Percentiles rank a stretch among this genome's conserved stretches.
Evolutionary conservation across 2,888 invertebrate species (phyloP).

Genomic region (Dendrolimus pini): DNA sequence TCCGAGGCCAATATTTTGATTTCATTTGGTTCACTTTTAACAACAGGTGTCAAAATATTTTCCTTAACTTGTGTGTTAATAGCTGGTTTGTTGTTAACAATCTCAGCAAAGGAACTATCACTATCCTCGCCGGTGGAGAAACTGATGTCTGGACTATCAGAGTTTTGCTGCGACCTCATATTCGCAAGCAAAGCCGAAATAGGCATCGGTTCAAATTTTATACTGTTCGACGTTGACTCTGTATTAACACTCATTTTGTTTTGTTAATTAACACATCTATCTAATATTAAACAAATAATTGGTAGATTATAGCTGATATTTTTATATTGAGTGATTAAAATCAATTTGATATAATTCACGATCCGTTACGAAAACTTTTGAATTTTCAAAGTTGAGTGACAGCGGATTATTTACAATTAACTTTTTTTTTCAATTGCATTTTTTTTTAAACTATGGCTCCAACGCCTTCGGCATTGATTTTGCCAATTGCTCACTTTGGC

Average conservation of each 20-base stretch:
- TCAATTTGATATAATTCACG: no score
- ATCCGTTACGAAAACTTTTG: no score
- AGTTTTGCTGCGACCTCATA: conserved; percentile 46
- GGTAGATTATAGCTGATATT: not conserved
- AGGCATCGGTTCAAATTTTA: conserved; percentile 65
- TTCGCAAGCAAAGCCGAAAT: conserved; percentile 62
- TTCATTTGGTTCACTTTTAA: conserved; percentile 32
- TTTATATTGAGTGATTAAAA: no score
- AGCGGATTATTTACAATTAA: no score
- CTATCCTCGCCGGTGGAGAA: conserved; percentile 50
- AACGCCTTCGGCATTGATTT: no score
- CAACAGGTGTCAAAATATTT: conserved; percentile 39
- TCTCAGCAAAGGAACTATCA: conserved; percentile 46
- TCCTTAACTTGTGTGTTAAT: conserved; percentile 25
- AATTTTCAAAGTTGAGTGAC: no score
- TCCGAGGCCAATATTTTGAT: conserved; percentile 42
- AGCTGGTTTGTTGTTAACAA: conserved; percentile 34
- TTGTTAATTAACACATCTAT: conserved; percentile 11
- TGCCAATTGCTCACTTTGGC: no score
- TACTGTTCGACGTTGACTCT: conserved; percentile 57
- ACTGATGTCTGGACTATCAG: conserved; percentile 44
- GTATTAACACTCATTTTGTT: conserved; percentile 48
- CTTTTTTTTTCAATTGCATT: no score
- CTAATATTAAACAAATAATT: not conserved
- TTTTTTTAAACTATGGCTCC: no score